Evolutionary conservation across 30 jellyfish, hydroid and myxozoan genomes (phyloP), one percentile per base, ranked within the genome.

Genomic region (Hydra vulgaris): DNA sequence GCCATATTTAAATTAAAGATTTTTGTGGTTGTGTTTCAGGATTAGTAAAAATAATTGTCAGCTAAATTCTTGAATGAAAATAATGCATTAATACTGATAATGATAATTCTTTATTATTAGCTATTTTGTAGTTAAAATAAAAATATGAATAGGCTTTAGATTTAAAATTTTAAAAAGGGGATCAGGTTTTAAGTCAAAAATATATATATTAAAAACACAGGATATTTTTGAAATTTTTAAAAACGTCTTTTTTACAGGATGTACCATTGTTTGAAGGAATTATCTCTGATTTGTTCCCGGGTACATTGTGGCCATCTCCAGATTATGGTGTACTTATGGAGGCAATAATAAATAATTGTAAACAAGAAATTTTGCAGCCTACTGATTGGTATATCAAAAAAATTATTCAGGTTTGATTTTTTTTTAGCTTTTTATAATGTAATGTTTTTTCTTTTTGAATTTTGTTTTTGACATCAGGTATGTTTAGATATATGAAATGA

Each of bases 261-360:
- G 97, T 90, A 56, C 97, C 97, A 54, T 73, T 90, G 26, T 90
- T 90, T 69, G 95, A 90, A 90, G 97, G 97, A 17, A 90, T 90
- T 84, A 90, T 90, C 21, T 90, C 97, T 17, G 97, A 90, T 78
- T 69, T 90, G 67, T 90, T 90, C 88, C 97, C 97, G 76, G 97
- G 95, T 18, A 90, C 97, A 15, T 21, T 75, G 8, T 90, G 97
- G 97, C 97, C 97, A 15, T 77, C 82, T 70, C 97, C 97, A 5
- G 95, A 90, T 61, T 90, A 90, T 66, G 97, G 97, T 16, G 81
- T 94, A 4, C 86, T 90, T 20, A 90, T 90, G 97, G 88, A 56
- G 26, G 97, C 97, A 12, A 53, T 90, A 78, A 84, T 90, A 53
- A 85, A 72, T 66, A 90, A 90, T 66, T 90, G 96, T 79, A 82